Base-by-base conservation (phyloP, 2,113 vertebrate genomes). In the Psettodes erumei region DNA sequence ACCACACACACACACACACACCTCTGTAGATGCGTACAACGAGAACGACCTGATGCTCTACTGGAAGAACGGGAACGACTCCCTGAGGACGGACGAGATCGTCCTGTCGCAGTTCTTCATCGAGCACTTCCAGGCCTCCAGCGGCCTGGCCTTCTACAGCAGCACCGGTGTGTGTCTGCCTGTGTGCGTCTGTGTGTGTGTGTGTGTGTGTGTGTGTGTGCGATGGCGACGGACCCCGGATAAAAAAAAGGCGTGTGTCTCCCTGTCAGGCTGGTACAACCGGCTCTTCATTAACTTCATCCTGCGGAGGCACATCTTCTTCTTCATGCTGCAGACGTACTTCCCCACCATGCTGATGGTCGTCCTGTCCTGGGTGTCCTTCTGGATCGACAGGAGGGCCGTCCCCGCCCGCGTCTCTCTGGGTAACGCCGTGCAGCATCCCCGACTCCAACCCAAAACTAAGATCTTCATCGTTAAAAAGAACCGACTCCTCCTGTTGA, bases 311-410 rank as follows among this genome's bases (percentile, higher is more conserved):
- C 96, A 97, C 83, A 95, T 97, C 89, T 97, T 98, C 95, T 99
- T 98, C 92, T 98, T 98, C 77, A 91, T 98, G 91, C 95, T 99
- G 40, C 96, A 98, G 91, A 97, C 96, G 5, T 98, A 97, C 85
- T 98, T 98, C 78, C 96, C 95, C 59, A 96, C 96, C 58, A 96
- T 97, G 95, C 84, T 98, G 87, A 98, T 98, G 96, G 96, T 98
- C 35, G 96, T 98, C 81, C 92, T 99, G 33, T 98, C 95, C 2
- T 97, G 96, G 96, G 96, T 98, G 60, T 99, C 96, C 23, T 98
- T 98, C 89, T 98, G 96, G 96, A 97, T 97, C 71, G 96, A 97
- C 87, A 90, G 94, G 81, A 93, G 96, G 91, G 96, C 96, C 0
- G 96, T 97, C 60, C 96, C 96, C 13, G 96, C 96, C 9, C 95